Base-by-base conservation (phyloP, 2,113 vertebrate genomes). In the Bos javanicus region DNA sequence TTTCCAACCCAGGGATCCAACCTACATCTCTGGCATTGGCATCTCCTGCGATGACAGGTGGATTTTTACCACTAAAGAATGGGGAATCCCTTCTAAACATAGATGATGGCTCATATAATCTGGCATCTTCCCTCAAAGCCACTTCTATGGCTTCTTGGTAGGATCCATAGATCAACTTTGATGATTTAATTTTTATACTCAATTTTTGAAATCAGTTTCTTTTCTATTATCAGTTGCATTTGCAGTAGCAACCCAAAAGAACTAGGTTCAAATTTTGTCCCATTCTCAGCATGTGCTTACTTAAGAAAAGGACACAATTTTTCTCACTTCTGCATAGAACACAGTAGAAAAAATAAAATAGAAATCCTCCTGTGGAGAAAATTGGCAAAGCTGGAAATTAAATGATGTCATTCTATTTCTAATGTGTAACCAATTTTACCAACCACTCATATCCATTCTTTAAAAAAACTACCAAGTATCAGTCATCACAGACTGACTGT, bases 21-120 rank as follows among this genome's bases (percentile, higher is more conserved):
- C 3, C 39, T 43, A 7, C 71, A 76, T 76, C 39, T 43, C 11
- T 1, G 0, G 67, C 9, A 3, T 36, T 0, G 2, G 12, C 71
- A 76, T 43, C 39, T 76, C 71, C 39, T 76, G 39, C 0, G 3
- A 76, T 0, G 3, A 26, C 12, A 43, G 71, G 23, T 7, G 23
- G 11, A 7, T 26, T 76, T 43, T 76, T 43, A 26, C 12, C 6
- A 26, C 39, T 43, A 26, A 26, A 2, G 23, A 6, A 76, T 76
- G 71, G 36, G 23, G 5, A 76, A 43, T 39, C 39, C 71, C 39
- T 76, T 86, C 46, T 82, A n/a, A 89, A 30, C 14, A n/a, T 67
- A 46, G 3, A 54, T 81, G 59, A 7, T 21, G 14, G 6, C 7
- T 54, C 23, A 17, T 46, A 19, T 12, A 30, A 6, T 50, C n/a